These are phyloP conservation scores for Apodemus speciosus DNA, from an alignment of 2,113 vertebrate species.

Conservation along the genomic window DNA sequence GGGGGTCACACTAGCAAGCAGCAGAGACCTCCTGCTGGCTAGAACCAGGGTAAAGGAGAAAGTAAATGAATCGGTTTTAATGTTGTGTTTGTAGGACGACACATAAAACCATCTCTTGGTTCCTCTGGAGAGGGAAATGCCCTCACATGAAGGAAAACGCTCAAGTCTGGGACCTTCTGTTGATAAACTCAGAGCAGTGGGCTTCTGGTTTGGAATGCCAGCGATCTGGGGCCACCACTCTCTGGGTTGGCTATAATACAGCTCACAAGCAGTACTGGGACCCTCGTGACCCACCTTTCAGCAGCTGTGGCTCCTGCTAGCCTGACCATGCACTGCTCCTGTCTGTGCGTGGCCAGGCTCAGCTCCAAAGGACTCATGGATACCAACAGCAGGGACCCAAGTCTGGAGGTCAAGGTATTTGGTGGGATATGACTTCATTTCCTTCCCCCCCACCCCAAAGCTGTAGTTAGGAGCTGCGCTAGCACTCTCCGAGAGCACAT, in stretches of 20 bases:
- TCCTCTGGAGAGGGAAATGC: background rate
- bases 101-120: background rate
- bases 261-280: background rate
- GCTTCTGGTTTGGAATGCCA: background rate
- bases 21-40: background rate
- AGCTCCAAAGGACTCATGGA: background rate
- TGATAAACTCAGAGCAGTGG: background rate
- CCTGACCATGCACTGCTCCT: background rate
- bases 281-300: background rate
- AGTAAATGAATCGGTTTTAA: too few relatives aligned
- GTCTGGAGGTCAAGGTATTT: background rate
- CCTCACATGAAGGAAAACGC: background rate
- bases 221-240: background rate
- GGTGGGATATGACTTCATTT: background rate
- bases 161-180: background rate
- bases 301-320: background rate
- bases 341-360: background rate
- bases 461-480: background rate
- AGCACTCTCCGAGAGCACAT: background rate
- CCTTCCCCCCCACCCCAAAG: background rate
- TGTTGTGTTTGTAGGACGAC: background rate
- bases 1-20: background rate
- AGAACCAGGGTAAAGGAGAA: background rate
- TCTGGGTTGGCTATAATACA: background rate
- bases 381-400: background rate